Base-by-base conservation (phyloP, 2,888 invertebrate species). In the Leptinotarsa tumamoca region DNA sequence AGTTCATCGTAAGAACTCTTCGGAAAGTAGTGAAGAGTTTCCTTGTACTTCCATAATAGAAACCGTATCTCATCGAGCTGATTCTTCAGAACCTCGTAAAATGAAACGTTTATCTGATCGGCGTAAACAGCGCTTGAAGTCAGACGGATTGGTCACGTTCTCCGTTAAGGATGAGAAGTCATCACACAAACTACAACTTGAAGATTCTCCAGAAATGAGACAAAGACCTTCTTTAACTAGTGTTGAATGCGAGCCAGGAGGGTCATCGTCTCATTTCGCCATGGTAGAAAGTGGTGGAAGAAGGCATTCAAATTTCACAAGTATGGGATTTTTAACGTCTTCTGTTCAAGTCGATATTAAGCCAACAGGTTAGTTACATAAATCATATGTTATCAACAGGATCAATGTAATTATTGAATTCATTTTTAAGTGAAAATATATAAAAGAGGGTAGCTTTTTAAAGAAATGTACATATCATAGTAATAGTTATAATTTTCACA, bases 1-100 rank as follows among this genome's bases (percentile, higher is more conserved):
- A 89, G 96, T 97, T 72, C 97, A 97, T 89, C 92, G 96, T 75
- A 96, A 96, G 87, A 96, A 96, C 87, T 96, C 96, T 85, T 96
- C 96, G 0, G 96, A 95, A 88, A 96, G 96, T 79, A 95, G 95
- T 82, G 94, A 95, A 86, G 94, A 78, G 27, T 33, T 76, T 21
- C 68, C 95, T 79, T 92, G 93, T 80, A 89, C 90, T 74, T 90
- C 91, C 70, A 89, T 90, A 66, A 90, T 91, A 33, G 90, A 90
- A 80, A 88, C 89, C 67, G 81, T 87, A 4, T 78, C 83, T 7
- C 80, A 81, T 58, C 76, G 79, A n/a, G 54, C 76, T 54, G 83
- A 84, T 73, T 78, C 75, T 71, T 68, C 78, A 74, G 75, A 74
- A 71, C 75, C 66, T 3, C 58, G 68, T 21, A 78, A 70, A 68